Conservation (phyloP, 2,888 invertebrate genomes). For the Eugnorisma glareosa region DNA sequence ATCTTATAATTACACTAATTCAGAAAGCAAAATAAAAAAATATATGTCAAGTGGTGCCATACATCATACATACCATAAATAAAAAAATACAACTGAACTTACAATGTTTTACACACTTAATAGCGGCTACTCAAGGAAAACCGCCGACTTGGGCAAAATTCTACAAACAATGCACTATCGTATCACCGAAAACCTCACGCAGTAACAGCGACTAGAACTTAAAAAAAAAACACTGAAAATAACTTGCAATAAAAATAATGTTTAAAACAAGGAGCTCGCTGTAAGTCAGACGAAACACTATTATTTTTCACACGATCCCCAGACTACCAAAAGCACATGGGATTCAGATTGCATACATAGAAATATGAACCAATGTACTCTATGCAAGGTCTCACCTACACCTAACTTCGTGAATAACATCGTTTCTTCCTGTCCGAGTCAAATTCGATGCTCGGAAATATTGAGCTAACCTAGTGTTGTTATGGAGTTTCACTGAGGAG, state of each 20-base stretch:
- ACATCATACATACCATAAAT: too few relatives aligned
- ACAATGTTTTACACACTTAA: not conserved
- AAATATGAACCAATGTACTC: slow-evolving; percentile 5
- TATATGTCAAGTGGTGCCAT: too few relatives aligned
- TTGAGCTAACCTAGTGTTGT: not conserved
- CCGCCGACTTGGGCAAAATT: not conserved
- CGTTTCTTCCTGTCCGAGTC: slow-evolving; percentile 1
- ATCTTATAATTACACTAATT: too few relatives aligned
- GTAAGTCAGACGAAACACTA: not conserved
- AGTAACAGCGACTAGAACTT: not conserved
- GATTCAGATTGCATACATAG: slow-evolving; percentile 14
- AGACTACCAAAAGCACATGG: slow-evolving; percentile 12
- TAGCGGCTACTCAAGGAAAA: slow-evolving; percentile 4
- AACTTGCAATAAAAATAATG: not conserved
- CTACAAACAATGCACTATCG: not conserved
- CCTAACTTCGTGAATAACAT: not conserved
- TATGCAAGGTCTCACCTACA: slow-evolving; percentile 1
- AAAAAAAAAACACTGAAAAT: not conserved
- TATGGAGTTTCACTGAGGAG: not conserved
- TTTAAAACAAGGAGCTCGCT: not conserved
- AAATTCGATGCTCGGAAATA: not conserved
- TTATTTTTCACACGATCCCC: not conserved
- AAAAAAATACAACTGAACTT: not conserved
- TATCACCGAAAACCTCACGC: not conserved
- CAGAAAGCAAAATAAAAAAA: too few relatives aligned